phyloP scores from a whole-genome alignment of 2,113 vertebrate genomes.

The Lepidiolamprologus cunningtoni region DNA sequence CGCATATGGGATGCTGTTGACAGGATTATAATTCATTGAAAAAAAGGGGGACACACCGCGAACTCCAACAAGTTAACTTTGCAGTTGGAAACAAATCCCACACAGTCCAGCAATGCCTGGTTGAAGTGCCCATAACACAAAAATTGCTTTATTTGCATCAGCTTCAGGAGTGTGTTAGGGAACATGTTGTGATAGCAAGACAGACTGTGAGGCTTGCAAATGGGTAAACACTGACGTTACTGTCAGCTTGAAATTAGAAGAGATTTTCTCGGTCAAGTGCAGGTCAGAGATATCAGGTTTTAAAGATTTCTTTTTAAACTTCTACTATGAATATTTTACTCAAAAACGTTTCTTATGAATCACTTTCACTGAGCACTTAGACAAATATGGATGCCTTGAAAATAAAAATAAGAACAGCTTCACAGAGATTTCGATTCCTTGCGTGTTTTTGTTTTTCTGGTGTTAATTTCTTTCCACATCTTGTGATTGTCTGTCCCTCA shows the following conservation, averaged over 20 bases:
- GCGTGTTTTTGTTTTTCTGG: rapidly evolving
- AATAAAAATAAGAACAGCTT: not conserved
- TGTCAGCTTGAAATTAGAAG: constrained; percentile 6
- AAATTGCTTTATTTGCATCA: constrained; percentile 19
- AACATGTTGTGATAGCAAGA: not conserved
- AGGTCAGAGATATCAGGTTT: not conserved
- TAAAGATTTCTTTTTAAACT: not conserved
- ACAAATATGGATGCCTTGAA: not conserved
- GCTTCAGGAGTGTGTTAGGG: not conserved
- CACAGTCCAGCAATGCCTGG: not conserved
- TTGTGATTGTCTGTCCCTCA: not conserved
- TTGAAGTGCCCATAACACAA: not conserved
- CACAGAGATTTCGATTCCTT: not conserved
- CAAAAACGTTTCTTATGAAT: not conserved
- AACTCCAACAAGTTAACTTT: constrained; percentile 50
- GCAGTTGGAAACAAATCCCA: constrained; percentile 27
- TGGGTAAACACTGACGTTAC: not conserved
- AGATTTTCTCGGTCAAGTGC: constrained; percentile 11
- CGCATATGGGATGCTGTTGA: constrained; percentile 4
- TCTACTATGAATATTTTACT: not conserved
- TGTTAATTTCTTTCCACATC: not conserved
- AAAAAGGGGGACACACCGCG: constrained; percentile 3
- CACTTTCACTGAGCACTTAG: not conserved
- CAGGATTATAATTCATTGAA: constrained; percentile 54
- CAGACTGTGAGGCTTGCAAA: not conserved